Evolutionary conservation across 2,888 invertebrate genomes (phyloP), one percentile per base, ranked within the genome.

Genomic region (Leptopterna dolabrata): DNA sequence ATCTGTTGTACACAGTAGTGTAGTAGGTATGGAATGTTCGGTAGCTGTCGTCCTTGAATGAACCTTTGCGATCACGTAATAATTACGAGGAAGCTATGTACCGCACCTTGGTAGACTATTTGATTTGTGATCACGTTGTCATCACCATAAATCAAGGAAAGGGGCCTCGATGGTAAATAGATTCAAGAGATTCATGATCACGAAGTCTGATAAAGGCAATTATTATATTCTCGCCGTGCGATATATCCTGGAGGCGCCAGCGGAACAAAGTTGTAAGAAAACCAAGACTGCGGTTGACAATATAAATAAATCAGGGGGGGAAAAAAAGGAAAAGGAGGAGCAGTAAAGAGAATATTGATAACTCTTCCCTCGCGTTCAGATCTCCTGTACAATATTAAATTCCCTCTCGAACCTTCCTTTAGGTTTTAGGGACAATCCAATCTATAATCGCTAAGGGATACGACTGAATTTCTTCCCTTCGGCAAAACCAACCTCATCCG

Each of bases 221-320:
- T 63, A 63, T n/a, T 63, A 63, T 63, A 19, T 19, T 11, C 24
- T 19, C 63, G 24, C 11, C 24, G 24, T 9, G 19, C 19, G 9
- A 63, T 63, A 24, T 63, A 63, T 63, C n/a, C 63, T 9, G 63
- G 24, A 63, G 63, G 63, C 63, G 24, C 63, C 24, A 78, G 45
- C 47, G 30, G 55, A 81, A 55, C 81, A 47, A 51, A 81, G 81
- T 55, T 55, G 55, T 81, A n/a, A 55, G 55, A 29, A n/a, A 45
- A 78, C 27, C 78, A 45, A 55, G 81, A 81, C 51, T 55, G 81
- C 51, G 81, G 47, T 81, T 55, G 81, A 55, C 81, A 55, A 81
- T 55, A 81, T 81, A 55, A 81, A 81, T 81, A 81, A 81, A 81
- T 81, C 81, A 81, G 81, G n/a, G n/a, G n/a, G n/a, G n/a, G n/a